A percentile compares a stretch with the other conserved stretches of the same genome.
These are phyloP conservation scores for Brotogeris chrysoptera DNA, from an alignment of 2,797 vertebrate species.

Conservation along the genomic window DNA sequence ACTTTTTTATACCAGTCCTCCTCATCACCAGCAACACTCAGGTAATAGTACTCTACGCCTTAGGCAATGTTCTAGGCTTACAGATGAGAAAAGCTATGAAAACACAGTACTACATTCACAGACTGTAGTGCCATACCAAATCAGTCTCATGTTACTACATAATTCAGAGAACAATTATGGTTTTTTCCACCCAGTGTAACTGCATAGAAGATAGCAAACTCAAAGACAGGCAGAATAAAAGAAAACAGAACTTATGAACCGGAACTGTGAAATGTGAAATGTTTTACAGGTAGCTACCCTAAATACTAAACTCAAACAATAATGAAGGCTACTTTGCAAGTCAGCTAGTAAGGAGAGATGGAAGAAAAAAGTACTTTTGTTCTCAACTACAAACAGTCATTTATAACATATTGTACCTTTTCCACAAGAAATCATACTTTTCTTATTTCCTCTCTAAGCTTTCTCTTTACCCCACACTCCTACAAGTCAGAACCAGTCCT, in stretches of 20 bases:
- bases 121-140: neutral
- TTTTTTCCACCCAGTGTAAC: neutral
- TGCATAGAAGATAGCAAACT: neutral
- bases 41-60: neutral
- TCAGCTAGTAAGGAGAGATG: neutral
- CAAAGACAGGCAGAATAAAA: neutral
- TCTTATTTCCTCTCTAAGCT: neutral
- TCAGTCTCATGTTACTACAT: rapidly evolving
- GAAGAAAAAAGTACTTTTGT: neutral
- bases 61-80: neutral
- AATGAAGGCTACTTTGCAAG: neutral
- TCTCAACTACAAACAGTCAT: neutral
- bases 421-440: neutral
- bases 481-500: neutral
- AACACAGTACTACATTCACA: neutral
- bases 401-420: neutral
- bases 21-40: neutral
- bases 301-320: neutral
- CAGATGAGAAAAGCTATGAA: neutral
- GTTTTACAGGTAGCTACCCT: neutral
- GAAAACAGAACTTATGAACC: neutral
- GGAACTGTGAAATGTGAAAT: neutral
- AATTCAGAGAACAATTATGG: neutral
- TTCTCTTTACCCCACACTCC: neutral
- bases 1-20: neutral